Conservation (phyloP, 2,888 invertebrate species). For the Nymphalis c-album region DNA sequence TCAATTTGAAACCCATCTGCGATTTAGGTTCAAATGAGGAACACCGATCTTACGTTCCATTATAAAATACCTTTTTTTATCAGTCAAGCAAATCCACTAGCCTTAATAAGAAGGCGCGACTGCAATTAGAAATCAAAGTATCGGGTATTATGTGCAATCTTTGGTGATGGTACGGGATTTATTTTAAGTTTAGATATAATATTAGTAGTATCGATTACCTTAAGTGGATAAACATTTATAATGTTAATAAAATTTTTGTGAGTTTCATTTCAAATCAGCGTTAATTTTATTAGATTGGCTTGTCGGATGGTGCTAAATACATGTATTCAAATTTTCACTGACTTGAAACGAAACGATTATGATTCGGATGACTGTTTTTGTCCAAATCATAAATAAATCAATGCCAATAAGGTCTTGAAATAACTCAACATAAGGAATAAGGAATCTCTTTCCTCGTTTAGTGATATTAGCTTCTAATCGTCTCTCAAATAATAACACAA, state of each 20-base stretch:
- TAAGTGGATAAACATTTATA: conserved; percentile 54
- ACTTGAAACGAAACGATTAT: conserved; percentile 75
- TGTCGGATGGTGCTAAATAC: conserved; percentile 66
- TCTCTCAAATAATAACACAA: conserved; percentile 75
- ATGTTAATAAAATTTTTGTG: conserved; percentile 50
- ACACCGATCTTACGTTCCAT: conserved; percentile 60
- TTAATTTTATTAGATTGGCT: conserved; percentile 46
- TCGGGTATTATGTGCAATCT: conserved; percentile 93
- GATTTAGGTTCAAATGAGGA: conserved; percentile 47
- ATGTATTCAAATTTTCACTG: conserved; percentile 54
- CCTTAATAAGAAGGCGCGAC: conserved; percentile 69
- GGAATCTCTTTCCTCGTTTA: conserved; percentile 79
- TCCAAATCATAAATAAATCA: conserved; percentile 63
- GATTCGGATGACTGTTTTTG: conserved; percentile 77
- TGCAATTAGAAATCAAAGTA: conserved; percentile 83
- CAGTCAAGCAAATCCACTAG: conserved; percentile 67
- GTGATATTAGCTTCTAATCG: conserved; percentile 81
- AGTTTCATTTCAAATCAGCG: conserved; percentile 78
- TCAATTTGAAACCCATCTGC: conserved; percentile 47
- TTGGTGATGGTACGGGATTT: conserved; percentile 85
- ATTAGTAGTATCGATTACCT: conserved; percentile 47
- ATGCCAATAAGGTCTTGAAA: conserved; percentile 45
- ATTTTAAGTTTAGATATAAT: conserved; percentile 58
- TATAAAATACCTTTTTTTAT: conserved; percentile 76
- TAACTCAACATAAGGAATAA: conserved; percentile 60